These are phyloP conservation scores for Onychorhynchus coronatus DNA, from an alignment of 2,113 vertebrate genomes.

Conservation along the genomic window DNA sequence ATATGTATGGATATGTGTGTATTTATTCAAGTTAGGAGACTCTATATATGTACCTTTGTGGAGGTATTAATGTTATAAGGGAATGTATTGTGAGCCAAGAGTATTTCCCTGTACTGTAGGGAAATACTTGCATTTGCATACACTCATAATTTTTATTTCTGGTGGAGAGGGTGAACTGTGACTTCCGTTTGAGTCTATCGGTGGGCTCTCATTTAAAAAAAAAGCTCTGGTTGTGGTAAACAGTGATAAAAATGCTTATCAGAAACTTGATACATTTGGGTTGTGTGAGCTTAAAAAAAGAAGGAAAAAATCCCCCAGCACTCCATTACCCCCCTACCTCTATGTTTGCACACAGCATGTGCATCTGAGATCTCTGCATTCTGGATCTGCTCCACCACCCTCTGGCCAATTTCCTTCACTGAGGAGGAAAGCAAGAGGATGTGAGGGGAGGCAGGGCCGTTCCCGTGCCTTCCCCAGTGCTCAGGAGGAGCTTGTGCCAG, in stretches of 20 bases:
- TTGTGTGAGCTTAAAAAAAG: background rate
- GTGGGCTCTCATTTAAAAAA: background rate
- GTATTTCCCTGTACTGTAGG: background rate
- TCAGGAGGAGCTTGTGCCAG: background rate
- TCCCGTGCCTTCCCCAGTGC: rapidly evolving
- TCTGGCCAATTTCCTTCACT: background rate
- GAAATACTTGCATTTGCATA: background rate
- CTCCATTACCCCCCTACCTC: background rate
- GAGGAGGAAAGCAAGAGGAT: background rate
- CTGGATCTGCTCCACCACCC: background rate
- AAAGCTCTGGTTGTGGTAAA: background rate
- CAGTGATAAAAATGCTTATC: rapidly evolving
- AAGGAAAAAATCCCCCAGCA: background rate
- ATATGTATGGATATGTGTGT: rapidly evolving
- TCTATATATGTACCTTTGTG: background rate
- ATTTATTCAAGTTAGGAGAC: background rate
- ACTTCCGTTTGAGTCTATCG: background rate
- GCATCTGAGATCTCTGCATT: background rate
- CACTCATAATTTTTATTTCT: background rate
- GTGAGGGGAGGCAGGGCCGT: background rate
- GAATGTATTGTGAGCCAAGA: background rate
- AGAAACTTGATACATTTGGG: background rate
- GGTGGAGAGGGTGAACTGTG: background rate
- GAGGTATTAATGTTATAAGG: background rate
- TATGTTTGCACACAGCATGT: background rate